Evolutionary conservation across 2,797 vertebrate genomes (phyloP), one percentile per base, ranked within the genome.

Genomic region (Danio aesculapii): DNA sequence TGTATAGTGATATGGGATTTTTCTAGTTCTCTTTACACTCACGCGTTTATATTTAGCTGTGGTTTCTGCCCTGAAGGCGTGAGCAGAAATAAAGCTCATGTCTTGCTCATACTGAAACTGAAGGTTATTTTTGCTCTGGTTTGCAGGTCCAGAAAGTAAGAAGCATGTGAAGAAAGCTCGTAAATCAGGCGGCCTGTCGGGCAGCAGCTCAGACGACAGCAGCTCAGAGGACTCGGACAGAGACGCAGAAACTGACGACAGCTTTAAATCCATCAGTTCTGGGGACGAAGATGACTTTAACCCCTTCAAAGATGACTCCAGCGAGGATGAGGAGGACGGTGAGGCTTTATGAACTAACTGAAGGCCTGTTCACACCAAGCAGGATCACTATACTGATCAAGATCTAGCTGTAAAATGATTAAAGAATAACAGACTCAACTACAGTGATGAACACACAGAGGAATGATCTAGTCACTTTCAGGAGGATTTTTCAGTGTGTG

Each of bases 251-350:
- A 93, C 92, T 4, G 97, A 97, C 0, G 96, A 98, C 92, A 99
- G 98, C 91, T 98, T 97, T 55, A 96, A 94, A 14, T 99, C 97
- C 0, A 86, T 96, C 90, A 99, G 98, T 88, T 99, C 98, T 2
- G 97, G 95, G 8, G 94, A 88, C 12, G 87, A 94, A 0, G 94
- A 95, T 1, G 98, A 99, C 68, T 99, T 99, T 89, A 99, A 99
- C 84, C 98, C 98, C 0, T 99, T 99, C 87, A 94, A 97, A 91
- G 98, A 99, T 12, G 97, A 99, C 83, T 99, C 98, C 11, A 96
- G 96, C 43, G 96, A 97, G 4, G 97, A 99, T 53, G 96, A 95
- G 0, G 97, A 99, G 84, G 97, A 98, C 13, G 98, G 98, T 99
- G 86, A 96, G 96, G 39, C 9, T 3, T 9, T 19, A 47, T 21